Evolutionary conservation across 2,797 vertebrate genomes (phyloP).

Genomic region (Gallinago stenura): DNA sequence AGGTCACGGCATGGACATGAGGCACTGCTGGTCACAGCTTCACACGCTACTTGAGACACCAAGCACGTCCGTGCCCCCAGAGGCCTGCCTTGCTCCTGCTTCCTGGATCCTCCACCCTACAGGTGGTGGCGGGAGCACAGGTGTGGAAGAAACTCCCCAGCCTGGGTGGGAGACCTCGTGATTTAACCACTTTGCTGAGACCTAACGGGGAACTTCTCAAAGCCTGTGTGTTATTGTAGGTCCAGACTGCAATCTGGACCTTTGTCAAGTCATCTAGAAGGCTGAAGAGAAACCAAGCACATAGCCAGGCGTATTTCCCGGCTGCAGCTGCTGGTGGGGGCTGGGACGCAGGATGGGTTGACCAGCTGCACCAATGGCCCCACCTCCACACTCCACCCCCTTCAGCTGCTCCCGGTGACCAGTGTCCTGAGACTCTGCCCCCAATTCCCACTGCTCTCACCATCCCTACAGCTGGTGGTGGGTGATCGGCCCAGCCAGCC

Average conservation of each 20-base stretch:
- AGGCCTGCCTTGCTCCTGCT: neutral
- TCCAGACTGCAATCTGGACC: neutral
- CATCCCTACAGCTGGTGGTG: fast-evolving
- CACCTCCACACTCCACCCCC: fast-evolving
- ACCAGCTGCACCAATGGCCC: fast-evolving
- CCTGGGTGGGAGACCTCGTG: neutral
- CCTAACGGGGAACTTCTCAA: neutral
- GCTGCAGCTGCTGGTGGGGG: fast-evolving
- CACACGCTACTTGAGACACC: neutral
- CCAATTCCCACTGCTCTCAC: fast-evolving
- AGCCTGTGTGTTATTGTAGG: neutral
- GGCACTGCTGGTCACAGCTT: neutral
- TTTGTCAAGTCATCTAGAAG: neutral
- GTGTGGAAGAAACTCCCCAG: neutral
- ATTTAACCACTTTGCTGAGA: neutral
- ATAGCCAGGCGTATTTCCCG: fast-evolving
- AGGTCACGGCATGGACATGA: fast-evolving
- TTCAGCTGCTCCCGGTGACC: neutral
- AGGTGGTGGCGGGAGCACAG: neutral
- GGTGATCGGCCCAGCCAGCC: neutral
- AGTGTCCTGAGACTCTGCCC: neutral
- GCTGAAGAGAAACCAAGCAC: neutral
- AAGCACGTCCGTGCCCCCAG: fast-evolving
- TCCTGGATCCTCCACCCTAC: neutral
- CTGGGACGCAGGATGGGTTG: fast-evolving